phyloP scores from a whole-genome alignment of 2,888 invertebrate species.

The Acrobasis repandana region DNA sequence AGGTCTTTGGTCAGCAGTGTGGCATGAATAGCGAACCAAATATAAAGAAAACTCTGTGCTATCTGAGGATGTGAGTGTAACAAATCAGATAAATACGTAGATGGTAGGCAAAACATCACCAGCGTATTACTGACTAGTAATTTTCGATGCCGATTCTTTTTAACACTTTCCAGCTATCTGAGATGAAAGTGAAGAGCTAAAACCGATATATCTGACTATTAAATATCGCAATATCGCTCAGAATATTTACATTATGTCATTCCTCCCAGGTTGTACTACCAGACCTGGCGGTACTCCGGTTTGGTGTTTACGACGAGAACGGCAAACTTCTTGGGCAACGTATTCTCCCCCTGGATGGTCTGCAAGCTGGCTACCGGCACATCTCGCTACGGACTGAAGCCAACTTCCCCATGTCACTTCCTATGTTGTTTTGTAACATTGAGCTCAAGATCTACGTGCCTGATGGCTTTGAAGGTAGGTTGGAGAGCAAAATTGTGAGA shows the following conservation, averaged over 20 bases:
- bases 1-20: too few relatives aligned
- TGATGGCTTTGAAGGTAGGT: slow-evolving; percentile 96
- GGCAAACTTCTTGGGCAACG: slow-evolving; percentile 98
- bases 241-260: not conserved
- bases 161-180: too few relatives aligned
- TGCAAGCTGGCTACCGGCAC: slow-evolving; percentile 98
- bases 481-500: not conserved
- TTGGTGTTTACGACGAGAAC: slow-evolving; percentile 99
- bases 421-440: slow-evolving; percentile 99
- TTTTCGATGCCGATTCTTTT: too few relatives aligned
- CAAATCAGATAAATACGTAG: too few relatives aligned
- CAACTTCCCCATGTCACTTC: slow-evolving; percentile 99
- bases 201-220: too few relatives aligned
- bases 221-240: not conserved
- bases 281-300: slow-evolving; percentile 97
- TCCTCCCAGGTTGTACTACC: slow-evolving; percentile 94
- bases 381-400: slow-evolving; percentile 99
- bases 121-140: too few relatives aligned
- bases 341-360: slow-evolving; percentile 97
- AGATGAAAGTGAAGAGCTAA: too few relatives aligned
- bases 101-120: too few relatives aligned
- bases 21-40: too few relatives aligned
- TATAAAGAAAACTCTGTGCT: too few relatives aligned
- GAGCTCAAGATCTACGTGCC: slow-evolving; percentile 99
- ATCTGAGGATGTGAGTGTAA: too few relatives aligned